Conservation (phyloP, 2,888 invertebrate genomes). For the Idaea straminata region DNA sequence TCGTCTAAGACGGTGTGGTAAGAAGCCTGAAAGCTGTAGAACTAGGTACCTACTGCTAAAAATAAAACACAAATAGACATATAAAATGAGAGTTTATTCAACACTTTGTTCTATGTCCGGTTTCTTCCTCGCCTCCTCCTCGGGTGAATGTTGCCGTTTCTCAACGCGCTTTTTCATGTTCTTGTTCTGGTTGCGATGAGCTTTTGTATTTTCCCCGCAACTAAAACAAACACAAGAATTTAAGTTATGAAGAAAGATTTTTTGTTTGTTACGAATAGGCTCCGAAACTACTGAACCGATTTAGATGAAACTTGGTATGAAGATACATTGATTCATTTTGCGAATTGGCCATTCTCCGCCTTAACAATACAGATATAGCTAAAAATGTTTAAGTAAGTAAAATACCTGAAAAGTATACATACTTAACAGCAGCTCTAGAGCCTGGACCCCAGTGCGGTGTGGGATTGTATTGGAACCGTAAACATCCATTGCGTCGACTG, state of each 20-base stretch:
- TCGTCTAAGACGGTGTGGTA: no score
- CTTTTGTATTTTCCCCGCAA: constrained; percentile 82
- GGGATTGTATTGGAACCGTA: constrained; percentile 94
- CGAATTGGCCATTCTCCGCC: no score
- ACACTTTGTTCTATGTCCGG: constrained; percentile 19
- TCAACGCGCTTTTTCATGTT: constrained; percentile 63
- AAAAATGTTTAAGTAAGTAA: no score
- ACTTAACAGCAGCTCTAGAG: constrained; percentile 88
- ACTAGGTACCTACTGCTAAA: neutral
- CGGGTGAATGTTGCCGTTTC: constrained; percentile 50
- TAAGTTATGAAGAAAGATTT: no score
- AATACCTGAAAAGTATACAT: constrained; percentile 39
- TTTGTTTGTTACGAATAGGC: no score
- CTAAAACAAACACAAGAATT: constrained; percentile 48
- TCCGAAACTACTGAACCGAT: no score
- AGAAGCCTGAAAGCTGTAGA: no score
- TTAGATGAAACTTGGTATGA: no score
- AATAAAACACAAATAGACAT: neutral
- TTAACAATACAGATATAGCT: no score
- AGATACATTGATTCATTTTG: no score
- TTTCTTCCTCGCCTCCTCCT: constrained; percentile 52
- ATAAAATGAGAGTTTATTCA: constrained; percentile 13
- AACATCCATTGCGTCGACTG: constrained; percentile 85
- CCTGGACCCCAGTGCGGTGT: constrained; percentile 95
- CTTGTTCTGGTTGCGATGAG: constrained; percentile 84